phyloP scores from a whole-genome alignment of 2,113 vertebrate genomes.

The Leptosomus discolor region DNA sequence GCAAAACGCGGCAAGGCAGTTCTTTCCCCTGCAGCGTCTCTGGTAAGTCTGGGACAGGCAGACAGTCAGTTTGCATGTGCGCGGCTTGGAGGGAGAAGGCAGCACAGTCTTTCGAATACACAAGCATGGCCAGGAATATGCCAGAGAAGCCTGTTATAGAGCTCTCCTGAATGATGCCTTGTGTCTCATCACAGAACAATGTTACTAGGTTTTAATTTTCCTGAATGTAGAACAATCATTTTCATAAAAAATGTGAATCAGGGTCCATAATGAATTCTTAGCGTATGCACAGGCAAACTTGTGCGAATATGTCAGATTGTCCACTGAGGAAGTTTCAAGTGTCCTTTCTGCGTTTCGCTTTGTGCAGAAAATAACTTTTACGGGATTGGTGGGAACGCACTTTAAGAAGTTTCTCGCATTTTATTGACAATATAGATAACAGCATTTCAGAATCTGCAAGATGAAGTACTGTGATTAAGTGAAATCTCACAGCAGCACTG shows the following conservation, averaged over 20 bases:
- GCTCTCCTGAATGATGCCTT: background rate
- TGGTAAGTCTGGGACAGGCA: background rate
- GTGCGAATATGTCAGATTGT: background rate
- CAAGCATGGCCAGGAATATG: background rate
- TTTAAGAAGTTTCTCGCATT: background rate
- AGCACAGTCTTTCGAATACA: background rate
- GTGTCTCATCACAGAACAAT: background rate
- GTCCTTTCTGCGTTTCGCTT: background rate
- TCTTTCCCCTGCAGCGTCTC: background rate
- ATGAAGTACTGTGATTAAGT: background rate
- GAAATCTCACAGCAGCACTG: background rate
- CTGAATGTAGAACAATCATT: background rate
- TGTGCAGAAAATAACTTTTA: background rate
- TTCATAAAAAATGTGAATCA: background rate
- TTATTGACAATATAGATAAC: background rate
- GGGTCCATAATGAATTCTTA: background rate
- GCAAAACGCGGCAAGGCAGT: background rate
- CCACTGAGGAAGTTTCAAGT: background rate
- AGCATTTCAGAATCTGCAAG: background rate
- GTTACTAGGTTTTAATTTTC: background rate
- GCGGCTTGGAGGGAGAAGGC: background rate
- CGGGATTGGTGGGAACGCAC: background rate
- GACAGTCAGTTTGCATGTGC: background rate
- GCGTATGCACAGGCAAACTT: background rate
- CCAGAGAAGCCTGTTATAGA: background rate